These are phyloP conservation scores for Dolichotis patagonum DNA, from an alignment of 2,113 vertebrate species.

Conservation along the genomic window DNA sequence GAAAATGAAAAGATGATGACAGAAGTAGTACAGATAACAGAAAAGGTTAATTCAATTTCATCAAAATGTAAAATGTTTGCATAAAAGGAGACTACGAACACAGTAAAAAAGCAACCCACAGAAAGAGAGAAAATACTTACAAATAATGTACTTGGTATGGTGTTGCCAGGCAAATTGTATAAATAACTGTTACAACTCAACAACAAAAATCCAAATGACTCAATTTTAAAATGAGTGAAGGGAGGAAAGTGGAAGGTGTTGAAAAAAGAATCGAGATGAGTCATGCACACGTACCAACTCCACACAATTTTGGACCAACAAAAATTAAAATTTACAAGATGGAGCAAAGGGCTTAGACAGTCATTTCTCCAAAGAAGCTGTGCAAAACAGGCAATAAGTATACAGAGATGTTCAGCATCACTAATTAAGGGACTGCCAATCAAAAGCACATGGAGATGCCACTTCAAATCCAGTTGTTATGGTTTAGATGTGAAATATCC, in stretches of 20 bases:
- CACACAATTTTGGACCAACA: not conserved
- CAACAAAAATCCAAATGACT: not conserved
- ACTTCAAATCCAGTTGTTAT: not conserved
- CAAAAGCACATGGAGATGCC: not conserved
- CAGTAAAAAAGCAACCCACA: not conserved
- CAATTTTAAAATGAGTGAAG: not conserved
- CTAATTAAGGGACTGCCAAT: not conserved
- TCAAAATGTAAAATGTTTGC: not conserved
- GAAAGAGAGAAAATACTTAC: not conserved
- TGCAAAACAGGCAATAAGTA: not conserved
- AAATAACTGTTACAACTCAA: not conserved
- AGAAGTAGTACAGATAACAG: not conserved
- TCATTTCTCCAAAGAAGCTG: not conserved
- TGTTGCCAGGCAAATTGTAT: not conserved
- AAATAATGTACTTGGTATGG: too few species aligned
- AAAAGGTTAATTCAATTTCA: not conserved
- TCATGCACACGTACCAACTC: not conserved
- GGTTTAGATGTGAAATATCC: not conserved
- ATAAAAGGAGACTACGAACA: not conserved
- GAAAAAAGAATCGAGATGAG: not conserved
- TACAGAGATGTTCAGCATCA: not conserved
- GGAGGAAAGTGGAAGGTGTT: not conserved
- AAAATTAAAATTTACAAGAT: not conserved
- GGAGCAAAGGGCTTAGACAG: not conserved
- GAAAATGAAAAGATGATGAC: not conserved